Base-by-base conservation (phyloP, 2,888 invertebrate species). In the Sinotaia quadrata region DNA sequence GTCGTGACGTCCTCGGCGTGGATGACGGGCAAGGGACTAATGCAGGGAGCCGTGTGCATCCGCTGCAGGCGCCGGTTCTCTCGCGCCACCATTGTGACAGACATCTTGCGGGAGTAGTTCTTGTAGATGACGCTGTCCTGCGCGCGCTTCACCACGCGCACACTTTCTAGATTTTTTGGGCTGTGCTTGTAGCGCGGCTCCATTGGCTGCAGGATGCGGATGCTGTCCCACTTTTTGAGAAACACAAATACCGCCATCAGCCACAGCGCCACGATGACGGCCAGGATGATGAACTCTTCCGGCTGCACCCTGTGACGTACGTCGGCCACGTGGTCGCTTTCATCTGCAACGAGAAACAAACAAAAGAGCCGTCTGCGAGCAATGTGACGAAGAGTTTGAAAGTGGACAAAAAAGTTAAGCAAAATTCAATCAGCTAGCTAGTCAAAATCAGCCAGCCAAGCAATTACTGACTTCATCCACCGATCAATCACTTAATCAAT, bases 71-170 rank as follows among this genome's bases (percentile, higher is more conserved):
- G 76, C 7, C 79, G 62, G 60, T 84, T 83, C 69, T 83, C 82
- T n/a, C 82, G 58, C 61, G 75, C 82, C 12, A 81, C 79, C 82
- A 85, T 85, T 27, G 85, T 85, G 31, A 82, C 70, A 21, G 83
- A 83, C 75, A 85, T 76, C 69, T 85, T 84, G 10, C 85, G 72
- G 71, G 78, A 81, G 73, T 86, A 87, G 71, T 79, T 85, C 73
- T 85, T 85, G 78, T 87, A 87, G 62, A 87, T 87, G 41, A 87
- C 83, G 77, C 86, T 86, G 74, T 87, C 87, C 62, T 85, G 84
- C n/a, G 84, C 77, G 37, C 81, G 75, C 71, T 86, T 85, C 24
- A 87, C 86, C n/a, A 87, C 80, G 51, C 78, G 75, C 51, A 87
- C 82, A 31, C 78, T 84, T 36, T 86, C 84, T 41, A 87, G 74